Evolutionary conservation across 2,113 vertebrate species (phyloP).

Genomic region (Taurulus bubalis): DNA sequence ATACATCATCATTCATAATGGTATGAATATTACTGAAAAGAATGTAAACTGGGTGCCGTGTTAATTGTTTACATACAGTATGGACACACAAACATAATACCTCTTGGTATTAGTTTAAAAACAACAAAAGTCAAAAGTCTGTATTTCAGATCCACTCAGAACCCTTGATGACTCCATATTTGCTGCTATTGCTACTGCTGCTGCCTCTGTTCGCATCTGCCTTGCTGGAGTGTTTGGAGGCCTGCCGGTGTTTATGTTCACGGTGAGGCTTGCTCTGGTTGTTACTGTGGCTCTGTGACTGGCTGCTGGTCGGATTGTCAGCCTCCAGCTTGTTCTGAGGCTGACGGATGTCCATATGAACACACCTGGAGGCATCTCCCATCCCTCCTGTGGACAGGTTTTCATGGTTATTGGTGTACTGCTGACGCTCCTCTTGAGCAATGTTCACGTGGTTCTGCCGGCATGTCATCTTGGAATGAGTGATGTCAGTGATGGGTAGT

Average conservation of each 20-base stretch:
- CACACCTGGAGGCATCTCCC: constrained; percentile 74
- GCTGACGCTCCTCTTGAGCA: constrained; percentile 86
- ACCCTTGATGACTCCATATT: constrained; percentile 73
- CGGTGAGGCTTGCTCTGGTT: constrained; percentile 76
- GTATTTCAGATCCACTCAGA: constrained; percentile 79
- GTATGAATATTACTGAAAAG: neutral
- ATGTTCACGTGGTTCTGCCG: constrained; percentile 93
- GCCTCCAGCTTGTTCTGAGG: constrained; percentile 88
- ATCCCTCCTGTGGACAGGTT: constrained; percentile 78
- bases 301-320: constrained; percentile 84
- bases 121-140: neutral
- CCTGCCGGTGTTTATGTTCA: constrained; percentile 84
- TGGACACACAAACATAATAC: neutral
- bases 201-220: constrained; percentile 54
- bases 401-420: constrained; percentile 86
- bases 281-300: constrained; percentile 58
- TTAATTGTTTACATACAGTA: neutral
- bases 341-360: constrained; percentile 85
- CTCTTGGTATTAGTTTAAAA: neutral
- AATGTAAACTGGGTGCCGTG: neutral
- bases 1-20: too few species aligned
- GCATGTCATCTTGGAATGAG: constrained; percentile 88
- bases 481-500: constrained; percentile 88
- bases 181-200: constrained; percentile 86
- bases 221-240: constrained; percentile 81